Conservation (phyloP, 2,797 vertebrate genomes). For the Hirundo rustica region DNA sequence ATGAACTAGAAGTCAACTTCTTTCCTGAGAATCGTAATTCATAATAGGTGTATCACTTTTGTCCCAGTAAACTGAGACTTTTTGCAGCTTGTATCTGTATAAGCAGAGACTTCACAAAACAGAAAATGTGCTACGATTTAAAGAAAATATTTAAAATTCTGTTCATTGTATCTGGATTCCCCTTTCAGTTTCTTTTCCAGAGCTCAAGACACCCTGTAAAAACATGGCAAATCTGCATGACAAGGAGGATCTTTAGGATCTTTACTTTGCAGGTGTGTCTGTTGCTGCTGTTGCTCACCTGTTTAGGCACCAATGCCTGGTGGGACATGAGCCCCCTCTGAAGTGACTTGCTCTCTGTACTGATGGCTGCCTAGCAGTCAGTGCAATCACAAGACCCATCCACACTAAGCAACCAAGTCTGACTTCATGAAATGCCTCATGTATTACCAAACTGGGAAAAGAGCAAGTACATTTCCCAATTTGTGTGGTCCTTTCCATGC, state of each 20-base stretch:
- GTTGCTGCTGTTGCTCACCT: background rate
- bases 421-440: background rate
- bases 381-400: background rate
- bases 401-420: background rate
- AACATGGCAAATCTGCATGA: background rate
- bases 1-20: background rate
- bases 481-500: background rate
- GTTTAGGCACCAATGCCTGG: background rate
- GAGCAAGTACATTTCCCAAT: background rate
- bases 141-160: background rate
- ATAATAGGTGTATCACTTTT: background rate
- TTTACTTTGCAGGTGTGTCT: background rate
- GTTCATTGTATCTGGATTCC: background rate
- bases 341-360: background rate
- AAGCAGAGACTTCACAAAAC: background rate
- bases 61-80: background rate
- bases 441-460: background rate
- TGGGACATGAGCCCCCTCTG: background rate
- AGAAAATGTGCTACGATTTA: background rate
- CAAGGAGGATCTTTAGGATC: background rate
- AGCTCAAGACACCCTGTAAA: background rate
- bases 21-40: background rate
- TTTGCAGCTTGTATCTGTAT: background rate
- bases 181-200: background rate
- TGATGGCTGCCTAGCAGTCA: background rate